These are phyloP conservation scores for Gymnothorax reevesii DNA, from an alignment of 2,797 vertebrate genomes.

Conservation along the genomic window DNA sequence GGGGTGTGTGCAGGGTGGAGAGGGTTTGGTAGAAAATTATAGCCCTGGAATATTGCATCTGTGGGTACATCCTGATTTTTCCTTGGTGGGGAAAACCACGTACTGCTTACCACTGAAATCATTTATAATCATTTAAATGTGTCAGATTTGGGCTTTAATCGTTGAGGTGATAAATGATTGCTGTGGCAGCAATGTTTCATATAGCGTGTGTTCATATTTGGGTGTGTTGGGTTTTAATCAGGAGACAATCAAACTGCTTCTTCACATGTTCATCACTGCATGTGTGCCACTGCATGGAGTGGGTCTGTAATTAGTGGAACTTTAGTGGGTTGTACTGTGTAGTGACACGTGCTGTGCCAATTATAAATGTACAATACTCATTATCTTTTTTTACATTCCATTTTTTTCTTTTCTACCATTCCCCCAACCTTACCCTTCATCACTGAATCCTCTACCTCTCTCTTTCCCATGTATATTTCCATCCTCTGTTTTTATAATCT, in stretches of 20 bases:
- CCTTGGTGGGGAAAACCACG: neutral
- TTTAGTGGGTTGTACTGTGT: slow-evolving; percentile 18
- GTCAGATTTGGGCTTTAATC: neutral
- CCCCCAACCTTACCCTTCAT: neutral
- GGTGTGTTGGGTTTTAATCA: slow-evolving; percentile 43
- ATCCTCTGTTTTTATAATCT: neutral
- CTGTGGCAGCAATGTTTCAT: slow-evolving; percentile 34
- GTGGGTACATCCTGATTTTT: slow-evolving; percentile 32
- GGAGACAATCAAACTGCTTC: slow-evolving; percentile 39
- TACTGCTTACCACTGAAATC: slow-evolving; percentile 38
- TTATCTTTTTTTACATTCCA: neutral
- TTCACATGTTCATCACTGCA: slow-evolving; percentile 54
- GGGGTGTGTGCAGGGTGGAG: slow-evolving; percentile 39
- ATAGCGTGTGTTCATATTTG: too few species aligned
- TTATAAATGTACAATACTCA: slow-evolving; percentile 10
- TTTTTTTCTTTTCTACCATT: neutral
- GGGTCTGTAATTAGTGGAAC: neutral
- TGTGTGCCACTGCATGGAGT: slow-evolving; percentile 58
- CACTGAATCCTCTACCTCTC: neutral
- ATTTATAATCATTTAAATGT: slow-evolving; percentile 12
- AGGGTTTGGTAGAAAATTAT: slow-evolving; percentile 42
- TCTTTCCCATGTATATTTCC: neutral
- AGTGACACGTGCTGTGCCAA: slow-evolving; percentile 17
- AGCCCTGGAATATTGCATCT: slow-evolving; percentile 42
- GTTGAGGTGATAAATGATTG: slow-evolving; percentile 11